Base-by-base conservation (phyloP, 1,140 invertebrate species). In the Eciton burchellii region DNA sequence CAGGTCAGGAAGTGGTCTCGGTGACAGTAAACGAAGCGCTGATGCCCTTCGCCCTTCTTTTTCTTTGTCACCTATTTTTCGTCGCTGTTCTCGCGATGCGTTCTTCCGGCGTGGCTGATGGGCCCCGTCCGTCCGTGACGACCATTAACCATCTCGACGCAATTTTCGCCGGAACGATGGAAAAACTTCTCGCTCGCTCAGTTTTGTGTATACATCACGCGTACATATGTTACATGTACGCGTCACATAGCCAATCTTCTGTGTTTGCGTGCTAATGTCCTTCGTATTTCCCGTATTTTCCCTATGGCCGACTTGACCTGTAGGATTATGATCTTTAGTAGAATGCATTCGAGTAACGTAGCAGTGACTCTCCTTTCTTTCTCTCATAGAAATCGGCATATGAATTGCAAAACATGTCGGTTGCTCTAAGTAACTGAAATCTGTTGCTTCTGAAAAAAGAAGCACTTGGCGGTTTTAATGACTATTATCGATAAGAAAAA, bases 91-190 rank as follows among this genome's bases (percentile, higher is more conserved):
- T 45, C 49, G 43, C 8, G 68, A 74, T 66, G 83, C 83, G 57
- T 83, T 83, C 83, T 84, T 83, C 52, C 59, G 60, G 81, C 49
- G 21, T 45, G 16, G 59, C 70, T 83, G 81, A 84, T 84, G 81
- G 83, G 68, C 45, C 63, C 60, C 35, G 83, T 84, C 81, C 79
- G 49, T 83, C 12, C 70, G 70, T 83, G 43, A 84, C 83, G 83
- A 76, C 81, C 81, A 84, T 84, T 84, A 84, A 84, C 83, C 62
- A 83, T 84, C 68, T 49, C 65, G 81, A 83, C 81, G 68, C 81
- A 84, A 84, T 74, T 87, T 87, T 85, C 85, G 57, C 56, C 62
- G 26, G 71, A 76, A 26, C 72, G 72, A 87, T 87, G 84, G 85
- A 85, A 85, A 83, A 87, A 87, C 84, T 87, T 87, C 71, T 65